phyloP scores from a whole-genome alignment of 2,113 vertebrate genomes.

The Hemiscyllium ocellatum region DNA sequence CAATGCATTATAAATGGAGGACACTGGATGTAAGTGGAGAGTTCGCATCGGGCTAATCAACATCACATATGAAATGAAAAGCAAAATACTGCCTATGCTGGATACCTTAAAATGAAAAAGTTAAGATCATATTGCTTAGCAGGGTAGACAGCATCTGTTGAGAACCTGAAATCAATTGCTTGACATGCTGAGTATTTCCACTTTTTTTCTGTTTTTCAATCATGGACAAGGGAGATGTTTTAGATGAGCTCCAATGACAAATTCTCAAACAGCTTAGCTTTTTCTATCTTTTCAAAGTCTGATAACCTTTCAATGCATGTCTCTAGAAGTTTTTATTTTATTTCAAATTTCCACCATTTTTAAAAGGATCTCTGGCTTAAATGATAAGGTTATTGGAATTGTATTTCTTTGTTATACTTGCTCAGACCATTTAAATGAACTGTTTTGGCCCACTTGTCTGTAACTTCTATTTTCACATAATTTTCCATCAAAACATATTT shows the following conservation, averaged over 20 bases:
- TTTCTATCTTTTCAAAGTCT: background rate
- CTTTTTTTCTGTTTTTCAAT: background rate
- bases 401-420: no score
- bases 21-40: background rate
- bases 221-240: background rate
- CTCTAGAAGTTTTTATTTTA: background rate
- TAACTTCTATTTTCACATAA: background rate
- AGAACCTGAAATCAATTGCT: background rate
- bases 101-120: background rate
- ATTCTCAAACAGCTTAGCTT: background rate
- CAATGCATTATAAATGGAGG: background rate
- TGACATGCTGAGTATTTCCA: background rate
- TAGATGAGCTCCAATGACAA: background rate
- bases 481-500: constrained; percentile 14
- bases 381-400: background rate
- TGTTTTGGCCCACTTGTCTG: background rate
- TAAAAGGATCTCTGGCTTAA: no score
- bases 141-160: background rate
- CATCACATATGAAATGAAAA: background rate
- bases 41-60: background rate
- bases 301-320: background rate
- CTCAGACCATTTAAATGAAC: background rate
- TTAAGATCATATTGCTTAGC: background rate
- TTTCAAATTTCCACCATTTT: background rate
- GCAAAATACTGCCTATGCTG: background rate